Evolutionary conservation across 2,113 vertebrate genomes (phyloP).

Genomic region (Cranoglanis bouderius): DNA sequence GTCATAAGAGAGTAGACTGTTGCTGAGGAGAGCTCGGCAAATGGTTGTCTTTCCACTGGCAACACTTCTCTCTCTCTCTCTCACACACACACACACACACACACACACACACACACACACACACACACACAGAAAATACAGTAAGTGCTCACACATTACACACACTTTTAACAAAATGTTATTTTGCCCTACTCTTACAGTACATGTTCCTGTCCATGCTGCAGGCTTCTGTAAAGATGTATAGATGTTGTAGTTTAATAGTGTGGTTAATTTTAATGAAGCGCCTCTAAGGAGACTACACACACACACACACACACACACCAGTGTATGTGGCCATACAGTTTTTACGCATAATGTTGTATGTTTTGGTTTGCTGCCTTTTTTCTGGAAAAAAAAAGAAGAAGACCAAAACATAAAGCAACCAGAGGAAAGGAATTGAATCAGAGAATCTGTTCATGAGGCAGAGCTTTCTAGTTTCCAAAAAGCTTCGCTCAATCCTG

Average conservation of each 20-base stretch:
- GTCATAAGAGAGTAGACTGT: constrained; percentile 20
- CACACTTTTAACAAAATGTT: constrained; percentile 1
- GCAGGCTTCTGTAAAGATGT: background rate
- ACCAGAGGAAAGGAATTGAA: background rate
- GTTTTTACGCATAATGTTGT: background rate
- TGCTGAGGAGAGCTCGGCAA: constrained; percentile 36
- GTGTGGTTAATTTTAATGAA: background rate
- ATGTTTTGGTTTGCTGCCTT: background rate
- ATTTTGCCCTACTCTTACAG: background rate
- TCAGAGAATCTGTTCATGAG: background rate
- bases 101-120: constrained; percentile 6
- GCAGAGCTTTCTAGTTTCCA: background rate
- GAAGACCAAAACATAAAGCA: background rate
- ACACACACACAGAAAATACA: constrained; percentile 1
- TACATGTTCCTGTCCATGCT: background rate
- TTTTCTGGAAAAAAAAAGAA: background rate
- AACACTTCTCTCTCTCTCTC: constrained; percentile 30
- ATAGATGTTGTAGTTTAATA: background rate
- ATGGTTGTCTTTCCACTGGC: constrained; percentile 36
- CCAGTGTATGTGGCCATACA: too few species aligned
- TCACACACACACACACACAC: constrained; percentile 6
- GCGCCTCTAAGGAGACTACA: too few species aligned
- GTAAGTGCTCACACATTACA: constrained; percentile 27
- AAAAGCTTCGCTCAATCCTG: background rate
- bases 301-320: too few species aligned